A percentile compares a stretch with the other conserved stretches of the same genome.
These are phyloP conservation scores for Octodon degus DNA, from an alignment of 2,113 vertebrate genomes.

Conservation along the genomic window DNA sequence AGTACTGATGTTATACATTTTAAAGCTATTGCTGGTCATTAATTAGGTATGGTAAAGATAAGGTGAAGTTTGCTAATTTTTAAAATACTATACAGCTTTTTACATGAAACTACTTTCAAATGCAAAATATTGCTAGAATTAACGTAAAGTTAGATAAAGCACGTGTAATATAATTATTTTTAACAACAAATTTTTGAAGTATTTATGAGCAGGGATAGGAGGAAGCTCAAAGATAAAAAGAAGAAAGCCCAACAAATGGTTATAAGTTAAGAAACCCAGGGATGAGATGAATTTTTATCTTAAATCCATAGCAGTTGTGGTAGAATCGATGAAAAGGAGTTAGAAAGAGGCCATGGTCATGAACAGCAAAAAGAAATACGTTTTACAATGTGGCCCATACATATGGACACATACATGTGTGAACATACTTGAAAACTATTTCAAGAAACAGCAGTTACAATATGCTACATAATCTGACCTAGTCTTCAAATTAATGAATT, in stretches of 20 bases:
- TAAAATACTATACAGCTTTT: neutral
- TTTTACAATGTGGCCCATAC: neutral
- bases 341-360: neutral
- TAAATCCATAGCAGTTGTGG: neutral
- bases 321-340: neutral
- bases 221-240: neutral
- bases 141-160: neutral
- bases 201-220: neutral
- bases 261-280: neutral
- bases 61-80: neutral
- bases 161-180: neutral
- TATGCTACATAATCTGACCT: neutral
- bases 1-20: neutral
- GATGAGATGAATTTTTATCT: neutral
- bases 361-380: neutral
- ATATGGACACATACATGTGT: neutral
- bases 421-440: neutral
- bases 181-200: neutral
- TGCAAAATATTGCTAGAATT: neutral
- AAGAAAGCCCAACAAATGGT: neutral
- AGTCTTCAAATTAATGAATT: neutral
- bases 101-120: neutral
- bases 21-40: neutral
- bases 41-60: neutral
- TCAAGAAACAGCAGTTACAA: neutral